Evolutionary conservation across 2,888 invertebrate genomes (phyloP), one percentile per base, ranked within the genome.

Genomic region (Drosophila cognata): DNA sequence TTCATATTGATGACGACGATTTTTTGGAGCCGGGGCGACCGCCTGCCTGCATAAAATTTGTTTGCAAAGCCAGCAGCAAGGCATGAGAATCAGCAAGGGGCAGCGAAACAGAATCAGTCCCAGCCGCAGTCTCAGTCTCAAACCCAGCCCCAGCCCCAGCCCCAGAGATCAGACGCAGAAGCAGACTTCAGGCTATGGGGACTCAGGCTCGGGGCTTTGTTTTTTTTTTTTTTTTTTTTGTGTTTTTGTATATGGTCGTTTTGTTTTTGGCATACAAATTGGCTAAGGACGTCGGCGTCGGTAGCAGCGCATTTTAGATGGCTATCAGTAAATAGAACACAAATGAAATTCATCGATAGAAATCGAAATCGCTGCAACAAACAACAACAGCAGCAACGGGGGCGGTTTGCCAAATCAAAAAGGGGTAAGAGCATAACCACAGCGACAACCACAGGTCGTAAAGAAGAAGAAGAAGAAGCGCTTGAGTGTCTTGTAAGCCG

Each of bases 261-360:
- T 53, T 36, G 61, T 29, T 38, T 55, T 60, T 58, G 77, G 67
- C 88, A 89, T 82, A 85, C 84, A 85, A 85, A 85, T 85, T 85
- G 84, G 89, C 84, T 73, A 69, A 68, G 88, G 79, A 67, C 77
- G 61, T 62, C 58, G 71, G 66, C 63, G 74, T 74, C 85, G 82
- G 88, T 86, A 85, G 88, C 91, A 82, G 88, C 79, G 71, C 88
- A 87, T 84, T 88, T 88, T 81, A 91, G 92, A 92, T 92, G 83
- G 81, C 90, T 91, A 92, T 92, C 92, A 91, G 91, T 89, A 91
- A 91, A 90, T 90, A 91, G 90, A 91, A 91, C 88, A 89, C 89
- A 91, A 91, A 91, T 90, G 84, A 92, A 91, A 88, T 91, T 82
- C 92, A 89, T 88, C 92, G 91, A 92, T 91, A 88, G 91, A 89